Evolutionary conservation across 1,140 invertebrate genomes (phyloP), one percentile per base, ranked within the genome.

Genomic region (Triops cancriformis): DNA sequence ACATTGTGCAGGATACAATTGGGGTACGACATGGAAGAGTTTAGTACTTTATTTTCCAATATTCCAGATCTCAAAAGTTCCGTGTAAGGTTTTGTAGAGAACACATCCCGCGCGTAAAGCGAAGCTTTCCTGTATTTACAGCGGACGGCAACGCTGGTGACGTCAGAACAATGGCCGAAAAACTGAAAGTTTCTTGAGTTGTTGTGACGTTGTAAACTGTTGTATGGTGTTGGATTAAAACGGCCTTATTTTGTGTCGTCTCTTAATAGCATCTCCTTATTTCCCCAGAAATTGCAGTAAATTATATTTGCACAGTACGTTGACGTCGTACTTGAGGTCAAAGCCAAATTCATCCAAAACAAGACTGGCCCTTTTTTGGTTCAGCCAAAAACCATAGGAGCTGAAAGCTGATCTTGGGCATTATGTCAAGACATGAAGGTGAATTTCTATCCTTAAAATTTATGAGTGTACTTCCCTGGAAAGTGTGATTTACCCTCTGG

Each of bases 391-490:
- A 23, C 9, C 14, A n/a, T 9, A 64, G 51, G 7, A 64, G 51
- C 51, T 12, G 51, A 14, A 64, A 64, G 51, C 51, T 23, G 14
- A 64, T 64, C 18, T 64, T 64, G 51, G 51, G 51, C 51, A 64
- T 64, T 64, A 64, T 64, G 51, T 64, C 51, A 64, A 64, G 51
- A 64, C 51, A 64, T 64, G 51, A 64, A 64, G 51, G 51, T 64
- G 51, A 64, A 64, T 23, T 23, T 0, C 0, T 14, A 23, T 64
- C 0, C 51, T 7, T 45, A 12, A 45, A 64, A 18, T 1, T 64
- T 64, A 64, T 23, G n/a, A 64, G 18, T 23, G 18, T 6, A 14
- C 18, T 64, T 64, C 18, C 14, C 0, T 12, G 0, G 2, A 37
- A 64, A 6, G n/a, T n/a, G 18, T 23, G 6, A 1, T n/a, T 18